phyloP scores from a whole-genome alignment of 2,888 invertebrate species.

The Pediacus dermestoides region DNA sequence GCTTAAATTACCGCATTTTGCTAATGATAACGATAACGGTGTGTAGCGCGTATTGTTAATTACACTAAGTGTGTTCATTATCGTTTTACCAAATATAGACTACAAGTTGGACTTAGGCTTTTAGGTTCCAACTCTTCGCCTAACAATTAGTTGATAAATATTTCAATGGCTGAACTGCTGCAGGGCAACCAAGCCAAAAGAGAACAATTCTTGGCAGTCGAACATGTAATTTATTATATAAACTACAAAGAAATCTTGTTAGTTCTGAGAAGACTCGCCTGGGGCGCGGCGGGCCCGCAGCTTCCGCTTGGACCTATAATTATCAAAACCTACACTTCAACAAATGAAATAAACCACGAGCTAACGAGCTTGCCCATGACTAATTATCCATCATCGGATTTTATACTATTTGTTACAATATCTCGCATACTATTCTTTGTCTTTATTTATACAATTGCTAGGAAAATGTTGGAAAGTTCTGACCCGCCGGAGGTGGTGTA shows the following conservation, averaged over 20 bases:
- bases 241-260: constrained; percentile 47
- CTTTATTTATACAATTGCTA: too few relatives aligned
- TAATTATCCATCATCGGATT: constrained; percentile 26
- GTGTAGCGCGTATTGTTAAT: constrained; percentile 19
- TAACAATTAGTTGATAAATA: constrained; percentile 45
- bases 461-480: neutral
- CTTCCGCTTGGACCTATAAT: constrained; percentile 47
- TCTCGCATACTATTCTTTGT: too few relatives aligned
- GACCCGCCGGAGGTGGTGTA: constrained; percentile 22
- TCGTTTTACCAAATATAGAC: constrained; percentile 40
- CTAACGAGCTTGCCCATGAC: constrained; percentile 31
- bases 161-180: constrained; percentile 34
- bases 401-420: too few relatives aligned
- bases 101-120: too few relatives aligned
- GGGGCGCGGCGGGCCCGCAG: constrained; percentile 25
- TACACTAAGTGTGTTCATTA: constrained; percentile 19
- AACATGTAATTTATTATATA: constrained; percentile 23
- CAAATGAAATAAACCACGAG: constrained; percentile 28
- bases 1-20: too few relatives aligned
- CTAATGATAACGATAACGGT: constrained; percentile 18
- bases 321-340: constrained; percentile 47
- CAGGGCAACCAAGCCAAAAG: constrained; percentile 13
- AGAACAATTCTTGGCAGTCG: constrained; percentile 11
- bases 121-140: too few relatives aligned
- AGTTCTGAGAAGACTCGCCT: constrained; percentile 44